Evolutionary conservation across 1,140 invertebrate species (phyloP).

Genomic region (Drosophila yakuba): DNA sequence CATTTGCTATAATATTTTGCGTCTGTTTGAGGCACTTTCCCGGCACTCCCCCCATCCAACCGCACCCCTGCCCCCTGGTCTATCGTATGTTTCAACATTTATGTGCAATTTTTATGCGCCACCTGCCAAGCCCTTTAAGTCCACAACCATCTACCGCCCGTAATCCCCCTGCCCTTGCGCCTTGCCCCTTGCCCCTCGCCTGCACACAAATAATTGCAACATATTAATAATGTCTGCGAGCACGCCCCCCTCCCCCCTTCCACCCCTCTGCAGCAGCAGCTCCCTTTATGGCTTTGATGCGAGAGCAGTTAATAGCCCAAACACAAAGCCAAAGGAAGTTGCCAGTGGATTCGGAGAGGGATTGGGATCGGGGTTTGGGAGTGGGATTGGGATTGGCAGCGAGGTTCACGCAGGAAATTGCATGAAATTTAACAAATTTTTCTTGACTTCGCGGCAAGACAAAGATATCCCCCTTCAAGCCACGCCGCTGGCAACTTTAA

Average conservation of each 20-base stretch:
- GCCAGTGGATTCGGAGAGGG: neutral
- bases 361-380: neutral
- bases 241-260: slow-evolving; percentile 3
- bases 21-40: slow-evolving; percentile 22
- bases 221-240: slow-evolving; percentile 60
- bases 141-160: neutral
- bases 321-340: slow-evolving; percentile 28
- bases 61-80: neutral
- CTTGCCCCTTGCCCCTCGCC: slow-evolving; percentile 13
- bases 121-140: slow-evolving; percentile 21
- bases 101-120: slow-evolving; percentile 46
- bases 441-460: slow-evolving; percentile 35
- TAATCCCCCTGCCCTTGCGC: neutral
- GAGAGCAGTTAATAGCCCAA: slow-evolving; percentile 59
- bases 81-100: slow-evolving; percentile 20
- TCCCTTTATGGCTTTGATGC: slow-evolving; percentile 48
- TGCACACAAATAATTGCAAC: slow-evolving; percentile 70
- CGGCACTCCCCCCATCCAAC: neutral
- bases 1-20: slow-evolving; percentile 7
- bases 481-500: slow-evolving; percentile 44
- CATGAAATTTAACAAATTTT: slow-evolving; percentile 67
- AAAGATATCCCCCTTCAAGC: slow-evolving; percentile 23
- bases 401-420: slow-evolving; percentile 43
- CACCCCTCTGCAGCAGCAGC: no score
- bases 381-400: neutral